Evolutionary conservation across 1,140 invertebrate species (phyloP).

Genomic region (Wiebesia pumilae): DNA sequence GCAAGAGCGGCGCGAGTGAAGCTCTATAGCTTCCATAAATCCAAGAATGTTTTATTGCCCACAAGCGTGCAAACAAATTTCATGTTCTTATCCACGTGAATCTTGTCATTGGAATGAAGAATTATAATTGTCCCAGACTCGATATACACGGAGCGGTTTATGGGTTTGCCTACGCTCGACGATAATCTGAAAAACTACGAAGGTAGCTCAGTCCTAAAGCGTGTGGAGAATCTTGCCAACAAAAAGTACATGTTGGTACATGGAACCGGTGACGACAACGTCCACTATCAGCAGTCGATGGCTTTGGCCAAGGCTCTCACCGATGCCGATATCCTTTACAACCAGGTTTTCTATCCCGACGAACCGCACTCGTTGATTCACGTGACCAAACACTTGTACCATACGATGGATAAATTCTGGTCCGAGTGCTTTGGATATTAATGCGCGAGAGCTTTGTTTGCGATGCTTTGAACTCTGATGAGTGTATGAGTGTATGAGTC

Average conservation of each 20-base stretch:
- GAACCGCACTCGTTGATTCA: conserved; percentile 77
- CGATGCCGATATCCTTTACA: conserved; percentile 78
- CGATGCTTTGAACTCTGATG: too few relatives aligned
- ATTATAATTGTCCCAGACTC: conserved; percentile 74
- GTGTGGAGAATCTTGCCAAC: conserved; percentile 74
- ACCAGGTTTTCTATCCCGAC: conserved; percentile 80
- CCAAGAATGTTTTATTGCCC: neutral
- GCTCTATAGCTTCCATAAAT: neutral
- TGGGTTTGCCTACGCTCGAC: conserved; percentile 77
- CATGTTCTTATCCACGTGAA: neutral
- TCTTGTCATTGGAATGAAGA: neutral
- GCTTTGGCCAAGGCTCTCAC: conserved; percentile 78
- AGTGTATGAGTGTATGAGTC: too few relatives aligned
- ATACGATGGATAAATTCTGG: conserved; percentile 80
- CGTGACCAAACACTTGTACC: conserved; percentile 78
- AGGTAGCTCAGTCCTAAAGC: conserved; percentile 73
- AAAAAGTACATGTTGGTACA: conserved; percentile 81
- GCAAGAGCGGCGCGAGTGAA: too few relatives aligned
- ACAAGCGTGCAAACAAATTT: too few relatives aligned
- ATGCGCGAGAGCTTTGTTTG: too few relatives aligned
- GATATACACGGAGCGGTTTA: conserved; percentile 82
- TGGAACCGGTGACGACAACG: conserved; percentile 81
- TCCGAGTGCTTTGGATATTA: conserved; percentile 66
- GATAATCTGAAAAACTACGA: conserved; percentile 79
- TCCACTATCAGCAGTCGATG: conserved; percentile 83